Base-by-base conservation (phyloP, 2,888 invertebrate species). In the Sinodicranocentrus sp. region DNA sequence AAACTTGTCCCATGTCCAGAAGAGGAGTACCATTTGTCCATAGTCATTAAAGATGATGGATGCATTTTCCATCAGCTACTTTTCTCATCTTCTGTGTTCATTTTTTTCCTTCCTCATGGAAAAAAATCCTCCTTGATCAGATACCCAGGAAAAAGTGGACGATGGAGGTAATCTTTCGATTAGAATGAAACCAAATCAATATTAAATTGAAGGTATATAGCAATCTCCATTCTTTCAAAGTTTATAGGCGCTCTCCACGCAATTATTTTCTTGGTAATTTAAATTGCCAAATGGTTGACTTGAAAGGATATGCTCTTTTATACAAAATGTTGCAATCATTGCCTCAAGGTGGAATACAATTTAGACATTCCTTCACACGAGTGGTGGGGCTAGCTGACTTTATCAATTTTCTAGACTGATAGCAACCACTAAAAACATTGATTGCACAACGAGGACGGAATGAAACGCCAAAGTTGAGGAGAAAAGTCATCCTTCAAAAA, bases 11-110 rank as follows among this genome's bases (percentile, higher is more conserved):
- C 72, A 48, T 73, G 73, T 70, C 78, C 78, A 78, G 78, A 25
- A 78, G 78, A 25, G 59, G 54, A 28, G 8, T 70, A 54, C 65
- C 70, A 72, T 80, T 80, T 80, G 79, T 80, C 79, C 72, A 72
- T 63, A 80, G 72, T 80, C 79, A 80, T 80, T 80, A 80, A 72
- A 80, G 79, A 80, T 80, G 79, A 80, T 80, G 79, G 79, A 80
- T 80, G 79, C 79, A 72, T 80, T 80, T 72, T 63, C 72, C 79
- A 79, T 71, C 63, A 61, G 19, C 19, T n/a, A n/a, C 79, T 65
- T 80, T 80, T 72, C 52, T 65, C 79, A 79, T 71, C 63, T 44
- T 19, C 19, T n/a, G 48, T 57, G 3, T 2, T 21, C 3, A 13
- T 61, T 10, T 28, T 61, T 70, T 8, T 39, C 21, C 48, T 52